Base-by-base conservation (phyloP, 2,797 vertebrate species). In the Hozukius guyotensis region DNA sequence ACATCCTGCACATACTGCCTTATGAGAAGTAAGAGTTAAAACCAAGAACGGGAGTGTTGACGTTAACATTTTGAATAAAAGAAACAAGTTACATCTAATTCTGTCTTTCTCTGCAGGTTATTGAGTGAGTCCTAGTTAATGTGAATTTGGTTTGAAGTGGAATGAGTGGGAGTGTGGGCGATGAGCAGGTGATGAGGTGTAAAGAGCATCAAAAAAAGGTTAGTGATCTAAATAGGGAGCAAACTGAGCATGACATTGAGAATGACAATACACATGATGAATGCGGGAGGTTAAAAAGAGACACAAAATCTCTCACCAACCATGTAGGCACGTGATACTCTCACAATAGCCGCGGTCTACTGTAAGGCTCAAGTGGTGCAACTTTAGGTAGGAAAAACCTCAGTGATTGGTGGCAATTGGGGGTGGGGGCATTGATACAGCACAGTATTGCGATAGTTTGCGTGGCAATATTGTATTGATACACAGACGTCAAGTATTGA, bases 181-280 rank as follows among this genome's bases (percentile, higher is more conserved):
- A 13, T 32, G 34, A 27, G 13, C 42, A 46, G 36, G 49, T 49
- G 38, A 64, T 59, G 70, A 36, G 31, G 52, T 38, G 65, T 56
- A 24, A 72, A 81, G 22, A 72, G 25, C 42, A 59, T 64, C 6
- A 32, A 24, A 63, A 53, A 74, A 79, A 75, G 49, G 55, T 49
- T 60, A 61, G 64, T 63, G 60, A 79, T 73, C 60, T 75, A 71
- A 76, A 69, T 13, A 18, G 31, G n/a, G 31, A 73, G 67, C 18
- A 34, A 71, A 68, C 18, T 57, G 49, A 68, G 38, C 59, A 62
- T 72, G 29, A 52, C 56, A 60, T 32, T 69, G 27, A 57, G 24
- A 56, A 24, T 25, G 20, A 61, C 46, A 78, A 46, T 16, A n/a
- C 29, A 24, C 38, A 34, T 46, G 71, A 66, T 57, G 61, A 76